A percentile compares a stretch with the other conserved stretches of the same genome.
Evolutionary conservation across 2,113 vertebrate genomes (phyloP).

Genomic region (Paratilapia polleni): DNA sequence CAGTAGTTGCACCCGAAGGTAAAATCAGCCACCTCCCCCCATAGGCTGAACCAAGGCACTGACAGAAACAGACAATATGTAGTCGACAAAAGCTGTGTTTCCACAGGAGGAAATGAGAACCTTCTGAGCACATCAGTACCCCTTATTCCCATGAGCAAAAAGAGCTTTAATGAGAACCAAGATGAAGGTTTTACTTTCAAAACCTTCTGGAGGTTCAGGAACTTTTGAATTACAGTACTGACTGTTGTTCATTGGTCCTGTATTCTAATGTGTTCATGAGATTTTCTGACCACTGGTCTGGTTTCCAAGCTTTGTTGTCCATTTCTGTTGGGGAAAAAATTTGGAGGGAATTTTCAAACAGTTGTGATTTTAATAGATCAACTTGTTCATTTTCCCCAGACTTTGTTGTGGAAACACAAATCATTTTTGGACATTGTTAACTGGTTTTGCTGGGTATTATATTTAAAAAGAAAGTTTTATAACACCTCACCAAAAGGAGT

Average conservation of each 20-base stretch:
- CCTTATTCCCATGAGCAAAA: neutral
- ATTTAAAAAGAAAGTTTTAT: neutral
- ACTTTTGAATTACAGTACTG: no score
- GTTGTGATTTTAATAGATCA: no score
- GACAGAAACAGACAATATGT: neutral
- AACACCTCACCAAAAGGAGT: neutral
- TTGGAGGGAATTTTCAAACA: no score
- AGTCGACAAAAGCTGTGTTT: neutral
- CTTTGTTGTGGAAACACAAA: neutral
- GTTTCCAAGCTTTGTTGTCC: no score
- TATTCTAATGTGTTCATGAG: no score
- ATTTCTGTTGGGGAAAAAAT: no score
- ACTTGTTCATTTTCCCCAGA: neutral
- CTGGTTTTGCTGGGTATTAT: neutral
- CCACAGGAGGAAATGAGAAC: neutral
- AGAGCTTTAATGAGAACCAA: neutral
- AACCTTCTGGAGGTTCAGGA: no score
- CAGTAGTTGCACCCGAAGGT: constrained; percentile 58
- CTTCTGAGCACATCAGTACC: neutral
- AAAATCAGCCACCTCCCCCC: constrained; percentile 81
- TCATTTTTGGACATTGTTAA: neutral
- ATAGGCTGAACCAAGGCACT: constrained; percentile 68
- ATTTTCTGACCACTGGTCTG: no score
- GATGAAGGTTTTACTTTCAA: neutral
- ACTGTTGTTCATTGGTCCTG: no score